phyloP scores from a whole-genome alignment of 2,113 vertebrate genomes.

The Dermatemys mawii region DNA sequence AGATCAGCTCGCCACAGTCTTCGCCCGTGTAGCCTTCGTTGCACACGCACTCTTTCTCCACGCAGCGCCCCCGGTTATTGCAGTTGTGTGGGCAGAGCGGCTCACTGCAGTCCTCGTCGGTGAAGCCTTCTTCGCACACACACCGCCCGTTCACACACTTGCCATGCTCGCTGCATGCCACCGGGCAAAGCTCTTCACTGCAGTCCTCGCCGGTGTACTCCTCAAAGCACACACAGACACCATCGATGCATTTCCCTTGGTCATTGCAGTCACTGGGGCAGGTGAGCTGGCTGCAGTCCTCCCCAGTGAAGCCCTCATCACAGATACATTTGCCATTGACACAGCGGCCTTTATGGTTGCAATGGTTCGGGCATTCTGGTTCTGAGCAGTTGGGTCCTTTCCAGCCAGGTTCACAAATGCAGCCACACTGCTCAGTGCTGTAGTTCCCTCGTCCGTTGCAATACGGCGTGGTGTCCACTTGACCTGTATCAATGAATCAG shows the following conservation, averaged over 20 bases:
- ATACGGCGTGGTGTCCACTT: constrained; percentile 88
- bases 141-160: constrained; percentile 87
- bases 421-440: constrained; percentile 84
- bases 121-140: constrained; percentile 88
- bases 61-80: constrained; percentile 87
- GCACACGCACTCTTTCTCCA: constrained; percentile 91
- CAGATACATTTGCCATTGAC: constrained; percentile 86
- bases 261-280: constrained; percentile 93
- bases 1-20: constrained; percentile 94
- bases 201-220: constrained; percentile 90
- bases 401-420: constrained; percentile 81
- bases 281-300: constrained; percentile 87
- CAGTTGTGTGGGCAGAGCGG: constrained; percentile 93
- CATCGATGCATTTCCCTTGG: constrained; percentile 91
- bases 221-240: constrained; percentile 91
- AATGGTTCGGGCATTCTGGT: constrained; percentile 63
- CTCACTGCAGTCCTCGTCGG: constrained; percentile 86
- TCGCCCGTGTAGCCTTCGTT: constrained; percentile 92
- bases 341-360: constrained; percentile 72
- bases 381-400: constrained; percentile 83
- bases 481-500: constrained; percentile 75
- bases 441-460: constrained; percentile 94
- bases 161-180: constrained; percentile 86
- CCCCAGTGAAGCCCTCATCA: constrained; percentile 83
- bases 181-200: constrained; percentile 83